Base-by-base conservation (phyloP, 1,140 invertebrate species). In the Globodera ellingtonae region DNA sequence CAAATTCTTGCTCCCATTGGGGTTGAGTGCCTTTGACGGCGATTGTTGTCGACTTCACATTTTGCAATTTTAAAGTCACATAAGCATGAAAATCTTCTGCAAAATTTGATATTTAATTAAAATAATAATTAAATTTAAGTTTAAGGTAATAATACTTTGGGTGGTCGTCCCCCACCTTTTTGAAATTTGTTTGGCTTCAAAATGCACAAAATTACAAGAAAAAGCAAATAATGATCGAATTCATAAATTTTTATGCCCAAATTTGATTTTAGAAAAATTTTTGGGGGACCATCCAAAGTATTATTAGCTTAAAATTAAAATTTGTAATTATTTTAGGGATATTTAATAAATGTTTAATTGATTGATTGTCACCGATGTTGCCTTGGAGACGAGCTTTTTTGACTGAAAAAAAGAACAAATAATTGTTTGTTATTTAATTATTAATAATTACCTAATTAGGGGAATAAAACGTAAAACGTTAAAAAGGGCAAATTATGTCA, bases 1-100 rank as follows among this genome's bases (percentile, higher is more conserved):
- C 93, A 92, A 98, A 98, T 91, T 98, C 96, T 92, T 98, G 95
- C 91, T 97, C 95, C 96, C 96, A 98, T 90, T 93, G 94, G 88
- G 96, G 96, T 91, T 94, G 93, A 88, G 93, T 92, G 88, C 96
- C 96, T 92, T 96, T 96, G 74, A 98, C 95, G 86, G 95, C 94
- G 82, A 97, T 94, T 84, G 96, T 98, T 80, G 96, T 97, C 75
- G 95, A 97, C 92, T 98, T 98, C 83, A 98, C 96, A 93, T 96
- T 97, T 91, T 97, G 95, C 85, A 98, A 92, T 90, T 98, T 98
- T 82, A 98, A 91, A 75, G 95, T 96, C 87, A 96, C 95, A 92
- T 98, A 98, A 4, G 90, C 91, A 83, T 92, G 91, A 83, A 90
- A 90, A 62, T 89, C 89, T 69, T 90, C 89, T 90, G 72, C 46